A percentile compares a stretch with the other conserved stretches of the same genome.
Evolutionary conservation across 2,113 vertebrate species (phyloP).

Genomic region (Burhinus bistriatus): DNA sequence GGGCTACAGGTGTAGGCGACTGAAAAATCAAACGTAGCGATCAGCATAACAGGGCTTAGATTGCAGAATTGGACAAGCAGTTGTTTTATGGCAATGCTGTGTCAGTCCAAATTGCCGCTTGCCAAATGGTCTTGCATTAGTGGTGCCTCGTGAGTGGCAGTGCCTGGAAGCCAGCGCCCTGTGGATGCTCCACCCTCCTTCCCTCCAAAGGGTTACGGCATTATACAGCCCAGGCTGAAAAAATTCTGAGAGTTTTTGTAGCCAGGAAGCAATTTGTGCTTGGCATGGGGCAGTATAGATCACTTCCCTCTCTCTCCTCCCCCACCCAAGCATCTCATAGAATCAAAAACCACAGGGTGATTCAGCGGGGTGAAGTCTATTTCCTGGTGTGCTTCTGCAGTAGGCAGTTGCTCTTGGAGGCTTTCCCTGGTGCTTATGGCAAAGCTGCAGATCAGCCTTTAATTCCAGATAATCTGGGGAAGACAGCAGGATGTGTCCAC

Average conservation of each 20-base stretch:
- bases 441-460: neutral
- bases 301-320: constrained; percentile 21
- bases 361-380: neutral
- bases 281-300: neutral
- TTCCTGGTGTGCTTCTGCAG: neutral
- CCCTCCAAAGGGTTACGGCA: neutral
- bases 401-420: neutral
- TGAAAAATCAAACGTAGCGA: neutral
- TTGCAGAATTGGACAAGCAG: neutral
- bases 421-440: neutral
- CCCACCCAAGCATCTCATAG: neutral
- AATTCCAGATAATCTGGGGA: neutral
- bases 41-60: neutral
- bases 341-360: constrained; percentile 22
- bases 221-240: neutral
- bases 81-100: neutral
- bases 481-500: neutral
- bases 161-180: neutral
- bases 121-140: neutral
- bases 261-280: constrained; percentile 25
- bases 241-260: neutral
- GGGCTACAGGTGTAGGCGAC: neutral
- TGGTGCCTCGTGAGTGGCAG: neutral
- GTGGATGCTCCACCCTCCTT: neutral
- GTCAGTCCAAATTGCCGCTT: neutral